Evolutionary conservation across 2,113 vertebrate species (phyloP).

Genomic region (Microtus ochrogaster): DNA sequence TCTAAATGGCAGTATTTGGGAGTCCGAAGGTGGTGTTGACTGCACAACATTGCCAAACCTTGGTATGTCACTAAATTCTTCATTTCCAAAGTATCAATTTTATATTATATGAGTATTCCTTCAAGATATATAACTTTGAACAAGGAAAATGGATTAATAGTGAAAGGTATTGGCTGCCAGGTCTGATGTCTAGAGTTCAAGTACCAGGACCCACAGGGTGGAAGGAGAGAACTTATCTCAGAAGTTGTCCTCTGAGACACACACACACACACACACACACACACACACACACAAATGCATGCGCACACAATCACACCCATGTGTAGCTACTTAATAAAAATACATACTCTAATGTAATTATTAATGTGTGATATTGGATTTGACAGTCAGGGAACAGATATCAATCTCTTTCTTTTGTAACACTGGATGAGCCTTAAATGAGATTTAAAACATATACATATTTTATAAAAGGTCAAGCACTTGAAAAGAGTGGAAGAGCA

Average conservation of each 20-base stretch:
- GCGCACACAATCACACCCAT: not conserved
- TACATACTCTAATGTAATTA: not conserved
- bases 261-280: not conserved
- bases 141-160: not conserved
- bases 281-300: not conserved
- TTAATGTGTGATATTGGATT: not conserved
- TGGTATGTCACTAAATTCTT: not conserved
- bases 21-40: no score
- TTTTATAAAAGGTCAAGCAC: no score
- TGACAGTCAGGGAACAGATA: not conserved
- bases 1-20: not conserved
- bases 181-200: not conserved
- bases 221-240: not conserved
- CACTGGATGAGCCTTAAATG: not conserved
- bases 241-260: not conserved
- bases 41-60: not conserved
- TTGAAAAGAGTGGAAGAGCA: not conserved
- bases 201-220: not conserved
- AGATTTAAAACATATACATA: not conserved
- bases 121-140: not conserved
- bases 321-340: not conserved
- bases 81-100: not conserved
- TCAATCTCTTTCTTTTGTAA: not conserved
- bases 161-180: not conserved
- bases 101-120: not conserved